phyloP scores from a whole-genome alignment of 2,113 vertebrate species.

The Podilymbus podiceps region DNA sequence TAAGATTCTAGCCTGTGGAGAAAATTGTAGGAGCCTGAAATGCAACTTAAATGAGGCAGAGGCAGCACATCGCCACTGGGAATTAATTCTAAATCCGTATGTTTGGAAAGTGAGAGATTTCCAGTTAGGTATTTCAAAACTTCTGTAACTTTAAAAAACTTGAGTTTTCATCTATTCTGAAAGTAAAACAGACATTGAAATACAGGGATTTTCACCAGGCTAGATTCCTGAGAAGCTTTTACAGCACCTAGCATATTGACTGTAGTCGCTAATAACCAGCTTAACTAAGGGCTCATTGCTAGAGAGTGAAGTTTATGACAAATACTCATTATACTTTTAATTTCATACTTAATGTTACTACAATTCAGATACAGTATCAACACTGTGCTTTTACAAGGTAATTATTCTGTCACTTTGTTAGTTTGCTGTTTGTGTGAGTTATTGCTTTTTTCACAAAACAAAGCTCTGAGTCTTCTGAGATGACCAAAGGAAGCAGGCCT shows the following conservation, averaged over 20 bases:
- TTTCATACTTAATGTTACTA: not conserved
- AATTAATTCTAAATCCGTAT: not conserved
- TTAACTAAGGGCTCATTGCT: not conserved
- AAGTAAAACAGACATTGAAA: not conserved
- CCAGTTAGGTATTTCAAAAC: not conserved
- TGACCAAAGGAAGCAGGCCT: not conserved
- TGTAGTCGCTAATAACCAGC: not conserved
- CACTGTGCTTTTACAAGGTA: not conserved
- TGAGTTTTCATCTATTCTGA: not conserved
- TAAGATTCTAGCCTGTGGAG: not conserved
- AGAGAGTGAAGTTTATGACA: not conserved
- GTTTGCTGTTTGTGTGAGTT: not conserved
- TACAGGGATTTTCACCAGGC: not conserved
- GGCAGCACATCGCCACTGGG: not conserved
- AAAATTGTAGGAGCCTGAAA: not conserved
- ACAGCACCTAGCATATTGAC: not conserved
- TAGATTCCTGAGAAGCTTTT: not conserved
- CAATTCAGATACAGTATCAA: not conserved
- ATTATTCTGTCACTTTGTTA: not conserved
- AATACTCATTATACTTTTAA: not conserved
- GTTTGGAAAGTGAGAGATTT: not conserved
- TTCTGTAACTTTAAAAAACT: not conserved
- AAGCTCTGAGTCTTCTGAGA: not conserved
- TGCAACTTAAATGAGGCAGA: not conserved
- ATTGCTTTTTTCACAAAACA: not conserved